Conservation (phyloP, 2,113 vertebrate species). For the Dolichallabes microphthalmus region DNA sequence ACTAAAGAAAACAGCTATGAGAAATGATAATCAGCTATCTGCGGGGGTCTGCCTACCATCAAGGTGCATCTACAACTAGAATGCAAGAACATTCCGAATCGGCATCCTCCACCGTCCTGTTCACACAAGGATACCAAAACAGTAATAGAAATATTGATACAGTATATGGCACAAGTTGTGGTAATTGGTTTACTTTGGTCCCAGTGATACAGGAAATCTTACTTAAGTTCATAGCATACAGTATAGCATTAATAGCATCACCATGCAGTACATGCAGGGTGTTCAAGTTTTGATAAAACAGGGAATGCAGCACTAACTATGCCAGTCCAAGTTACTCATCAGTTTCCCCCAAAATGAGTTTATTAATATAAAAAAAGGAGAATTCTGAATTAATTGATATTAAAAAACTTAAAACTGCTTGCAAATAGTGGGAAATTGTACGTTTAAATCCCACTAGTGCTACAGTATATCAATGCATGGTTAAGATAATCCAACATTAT, state of each 20-base stretch:
- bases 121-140: neutral
- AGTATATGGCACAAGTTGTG: neutral
- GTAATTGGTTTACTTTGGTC: conserved; percentile 4
- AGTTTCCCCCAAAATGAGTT: neutral
- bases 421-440: neutral
- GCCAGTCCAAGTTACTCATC: neutral
- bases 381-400: neutral
- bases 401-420: neutral
- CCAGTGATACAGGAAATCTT: conserved; percentile 49
- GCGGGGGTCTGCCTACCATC: conserved; percentile 50
- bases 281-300: neutral
- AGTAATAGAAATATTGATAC: neutral
- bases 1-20: conserved; percentile 24
- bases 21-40: conserved; percentile 48
- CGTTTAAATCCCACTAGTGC: neutral
- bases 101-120: conserved; percentile 14
- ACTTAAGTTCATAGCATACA: conserved; percentile 56
- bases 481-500: neutral
- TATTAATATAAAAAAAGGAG: neutral
- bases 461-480: neutral
- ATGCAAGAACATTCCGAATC: conserved; percentile 39
- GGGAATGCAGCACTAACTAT: neutral
- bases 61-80: conserved; percentile 20
- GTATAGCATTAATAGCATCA: too few species aligned
- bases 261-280: neutral